phyloP scores from a whole-genome alignment of 1,140 invertebrate genomes.

The Holcopasites calliopsidis region DNA sequence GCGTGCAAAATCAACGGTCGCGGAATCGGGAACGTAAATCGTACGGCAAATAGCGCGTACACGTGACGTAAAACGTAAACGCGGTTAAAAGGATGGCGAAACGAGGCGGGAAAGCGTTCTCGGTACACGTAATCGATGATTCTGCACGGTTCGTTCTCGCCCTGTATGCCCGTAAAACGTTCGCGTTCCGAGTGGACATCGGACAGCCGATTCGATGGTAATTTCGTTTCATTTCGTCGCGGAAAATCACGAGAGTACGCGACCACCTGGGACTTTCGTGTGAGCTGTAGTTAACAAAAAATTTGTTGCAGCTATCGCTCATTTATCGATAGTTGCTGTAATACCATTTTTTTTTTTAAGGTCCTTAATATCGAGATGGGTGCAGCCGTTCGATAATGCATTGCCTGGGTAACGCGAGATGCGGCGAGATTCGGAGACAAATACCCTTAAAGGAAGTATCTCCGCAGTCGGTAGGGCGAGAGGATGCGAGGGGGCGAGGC shows the following conservation, averaged over 20 bases:
- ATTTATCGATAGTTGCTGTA: too few species aligned
- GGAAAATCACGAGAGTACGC: too few species aligned
- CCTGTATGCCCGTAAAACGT: constrained; percentile 65
- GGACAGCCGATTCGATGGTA: constrained; percentile 70
- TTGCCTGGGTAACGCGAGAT: constrained; percentile 13
- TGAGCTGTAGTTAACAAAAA: too few species aligned
- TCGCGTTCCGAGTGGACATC: constrained; percentile 41
- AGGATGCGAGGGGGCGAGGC: background rate
- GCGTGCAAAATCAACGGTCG: constrained; percentile 17
- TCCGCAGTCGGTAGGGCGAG: constrained; percentile 4
- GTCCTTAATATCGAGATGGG: background rate
- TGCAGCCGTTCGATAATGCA: constrained; percentile 14
- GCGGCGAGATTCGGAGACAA: constrained; percentile 47
- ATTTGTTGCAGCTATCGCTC: too few species aligned
- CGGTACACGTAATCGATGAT: constrained; percentile 23
- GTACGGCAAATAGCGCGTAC: constrained; percentile 17
- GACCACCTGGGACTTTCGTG: too few species aligned
- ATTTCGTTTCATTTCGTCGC: constrained; percentile 71
- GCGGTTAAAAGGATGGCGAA: constrained; percentile 2
- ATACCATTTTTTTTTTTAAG: constrained; percentile 2
- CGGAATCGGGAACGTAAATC: constrained; percentile 29
- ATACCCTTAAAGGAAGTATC: constrained; percentile 44
- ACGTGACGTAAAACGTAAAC: constrained; percentile 35
- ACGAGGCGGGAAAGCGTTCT: background rate
- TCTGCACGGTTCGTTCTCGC: constrained; percentile 18